Evolutionary conservation across 2,888 invertebrate species (phyloP).

Genomic region (Clusia tigrina): DNA sequence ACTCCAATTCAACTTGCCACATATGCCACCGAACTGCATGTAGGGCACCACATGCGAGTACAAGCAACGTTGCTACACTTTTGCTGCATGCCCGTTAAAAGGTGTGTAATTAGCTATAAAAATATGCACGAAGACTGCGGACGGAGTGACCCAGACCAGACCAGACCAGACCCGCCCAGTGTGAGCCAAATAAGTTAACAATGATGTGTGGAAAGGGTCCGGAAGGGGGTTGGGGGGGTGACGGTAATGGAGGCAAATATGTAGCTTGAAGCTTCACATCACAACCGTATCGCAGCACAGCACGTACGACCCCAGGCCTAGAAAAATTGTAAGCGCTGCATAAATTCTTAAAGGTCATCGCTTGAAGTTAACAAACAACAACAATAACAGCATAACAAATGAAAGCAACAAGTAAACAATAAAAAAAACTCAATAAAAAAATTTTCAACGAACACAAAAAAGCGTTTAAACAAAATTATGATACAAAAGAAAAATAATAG

Average conservation of each 20-base stretch:
- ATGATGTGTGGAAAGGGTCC: background rate
- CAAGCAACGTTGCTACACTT: too few species aligned
- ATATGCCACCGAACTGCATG: too few species aligned
- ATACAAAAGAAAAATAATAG: background rate
- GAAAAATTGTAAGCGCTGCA: background rate
- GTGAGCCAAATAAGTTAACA: too few species aligned
- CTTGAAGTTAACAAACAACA: background rate
- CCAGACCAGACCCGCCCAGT: too few species aligned
- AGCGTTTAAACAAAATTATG: too few species aligned
- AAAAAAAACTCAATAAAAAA: too few species aligned
- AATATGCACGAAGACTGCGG: background rate
- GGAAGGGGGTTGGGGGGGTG: background rate
- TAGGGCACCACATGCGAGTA: too few species aligned
- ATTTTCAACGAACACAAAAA: too few species aligned
- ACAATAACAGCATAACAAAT: background rate
- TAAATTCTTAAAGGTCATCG: constrained; percentile 1
- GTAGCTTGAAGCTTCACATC: background rate
- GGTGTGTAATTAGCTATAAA: constrained; percentile 4
- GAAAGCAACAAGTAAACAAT: background rate
- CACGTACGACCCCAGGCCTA: background rate
- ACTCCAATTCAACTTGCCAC: too few species aligned
- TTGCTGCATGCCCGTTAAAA: too few species aligned
- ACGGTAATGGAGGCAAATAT: background rate
- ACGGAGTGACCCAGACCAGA: background rate
- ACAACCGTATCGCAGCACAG: background rate